Base-by-base conservation (phyloP, 2,113 vertebrate genomes). In the Siphamia tubifer region DNA sequence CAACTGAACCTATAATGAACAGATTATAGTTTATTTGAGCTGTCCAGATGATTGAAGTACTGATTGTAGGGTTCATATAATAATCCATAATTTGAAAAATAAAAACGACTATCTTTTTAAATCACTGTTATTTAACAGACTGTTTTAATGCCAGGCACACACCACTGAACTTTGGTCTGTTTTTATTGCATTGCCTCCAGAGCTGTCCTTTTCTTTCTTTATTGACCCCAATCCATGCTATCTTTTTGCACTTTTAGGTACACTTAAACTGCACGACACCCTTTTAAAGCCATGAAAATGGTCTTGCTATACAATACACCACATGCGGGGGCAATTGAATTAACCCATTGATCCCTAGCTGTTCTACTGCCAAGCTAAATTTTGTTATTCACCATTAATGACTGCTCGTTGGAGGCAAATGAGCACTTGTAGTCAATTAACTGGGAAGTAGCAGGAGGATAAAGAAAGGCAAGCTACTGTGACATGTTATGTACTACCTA, bases 371-470 rank as follows among this genome's bases (percentile, higher is more conserved):
- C 17, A 36, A 48, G 74, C 70, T 81, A 83, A 81, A 87, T 87
- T 85, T 82, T 84, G 79, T 87, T 88, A 83, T 86, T 85, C 74
- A 62, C 49, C 81, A 75, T 51, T 88, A 91, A 90, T 84, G 86
- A 90, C 85, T 79, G 56, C 74, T 83, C 67, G 76, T 83, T 30
- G 63, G 74, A 79, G 63, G 82, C 79, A 90, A 90, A 90, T 88
- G 78, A 89, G 91, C 89, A 87, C 89, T 88, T 83, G 69, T 53
- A 83, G 87, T 90, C 84, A 89, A 89, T 90, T 89, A 88, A 71
- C 70, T 79, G 69, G 53, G 80, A 79, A 67, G 68, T 1, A 68
- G 58, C 51, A 71, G 53, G 58, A 54, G 55, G 54, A 65, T 77
- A 61, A 81, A 78, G 39, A 65, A 74, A 86, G 54, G 55, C 52